Conservation (phyloP, 2,113 vertebrate species). For the Rhea pennata region DNA sequence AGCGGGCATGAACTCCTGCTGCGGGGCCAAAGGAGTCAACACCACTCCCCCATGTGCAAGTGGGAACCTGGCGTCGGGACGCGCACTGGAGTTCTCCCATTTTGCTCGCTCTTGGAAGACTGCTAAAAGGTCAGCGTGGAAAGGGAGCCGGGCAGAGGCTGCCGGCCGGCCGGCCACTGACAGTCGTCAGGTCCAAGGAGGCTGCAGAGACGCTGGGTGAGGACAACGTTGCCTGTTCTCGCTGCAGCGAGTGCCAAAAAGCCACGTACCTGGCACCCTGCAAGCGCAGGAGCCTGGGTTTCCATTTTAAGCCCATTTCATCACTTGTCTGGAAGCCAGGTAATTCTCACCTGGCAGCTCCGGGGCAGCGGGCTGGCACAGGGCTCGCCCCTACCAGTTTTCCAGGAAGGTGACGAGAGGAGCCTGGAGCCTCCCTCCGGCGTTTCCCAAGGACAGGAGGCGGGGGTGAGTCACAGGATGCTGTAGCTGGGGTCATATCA, state of each 20-base stretch:
- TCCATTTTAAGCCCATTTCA: neutral
- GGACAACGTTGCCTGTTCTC: accelerated
- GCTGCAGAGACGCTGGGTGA: neutral
- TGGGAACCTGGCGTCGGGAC: neutral
- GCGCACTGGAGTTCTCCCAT: neutral
- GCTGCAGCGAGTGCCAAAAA: accelerated
- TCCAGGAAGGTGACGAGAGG: constrained; percentile 46
- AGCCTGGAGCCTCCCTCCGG: neutral
- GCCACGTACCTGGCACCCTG: neutral
- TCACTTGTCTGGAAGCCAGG: constrained; percentile 32
- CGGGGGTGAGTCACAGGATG: constrained; percentile 36
- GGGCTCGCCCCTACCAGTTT: constrained; percentile 26
- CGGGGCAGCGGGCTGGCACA: neutral
- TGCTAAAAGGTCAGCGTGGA: neutral
- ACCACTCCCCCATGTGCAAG: neutral
- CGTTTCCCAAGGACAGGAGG: neutral
- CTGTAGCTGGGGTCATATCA: constrained; percentile 25
- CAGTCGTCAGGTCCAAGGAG: neutral
- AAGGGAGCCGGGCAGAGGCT: neutral
- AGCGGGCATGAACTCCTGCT: neutral
- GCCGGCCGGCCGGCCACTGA: neutral
- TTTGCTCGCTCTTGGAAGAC: neutral
- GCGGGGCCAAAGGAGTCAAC: neutral
- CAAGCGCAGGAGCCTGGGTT: neutral
- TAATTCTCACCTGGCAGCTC: constrained; percentile 56